Evolutionary conservation across 2,888 invertebrate genomes (phyloP), one percentile per base, ranked within the genome.

Genomic region (Scelioninae gen. 1): DNA sequence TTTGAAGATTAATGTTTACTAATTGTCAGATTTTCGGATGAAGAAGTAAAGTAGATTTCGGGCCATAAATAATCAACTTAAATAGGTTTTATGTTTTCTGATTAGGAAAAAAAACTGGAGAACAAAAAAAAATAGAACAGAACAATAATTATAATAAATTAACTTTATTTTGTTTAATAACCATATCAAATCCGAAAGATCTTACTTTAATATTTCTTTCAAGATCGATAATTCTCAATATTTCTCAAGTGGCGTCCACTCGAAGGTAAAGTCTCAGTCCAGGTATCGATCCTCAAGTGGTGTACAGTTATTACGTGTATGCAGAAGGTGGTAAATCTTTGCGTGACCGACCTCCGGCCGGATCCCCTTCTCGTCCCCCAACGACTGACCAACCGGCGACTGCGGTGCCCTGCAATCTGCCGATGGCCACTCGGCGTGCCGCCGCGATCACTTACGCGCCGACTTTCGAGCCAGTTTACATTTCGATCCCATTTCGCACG

Each of bases 351-450:
- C 83, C 85, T 83, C 85, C 75, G 84, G 55, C 69, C 51, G 85
- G 84, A 84, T 85, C 85, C 85, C 86, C 87, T 86, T 86, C 86
- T 86, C 86, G 86, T 87, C 86, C 86, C 87, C 82, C 72, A 75
- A 56, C 74, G 82, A 84, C 88, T 88, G 89, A 88, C 91, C 90
- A 91, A 90, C 90, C 89, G 88, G 87, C 84, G 86, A 87, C 89
- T 88, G 85, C 87, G 88, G 88, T 83, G 87, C 87, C 85, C 90
- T 87, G 91, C 91, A 91, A 91, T 90, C 90, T 86, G 74, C 75
- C 86, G 87, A 87, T 86, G 85, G 86, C 85, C 87, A 86, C 84
- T 86, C 83, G 65, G 74, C 65, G 51, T 53, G 38, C 74, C 51
- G 80, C 71, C 60, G 51, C 79, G 79, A 82, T 80, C 82, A 82